Conservation (phyloP, 2,113 vertebrate genomes). For the Pteronura brasiliensis region DNA sequence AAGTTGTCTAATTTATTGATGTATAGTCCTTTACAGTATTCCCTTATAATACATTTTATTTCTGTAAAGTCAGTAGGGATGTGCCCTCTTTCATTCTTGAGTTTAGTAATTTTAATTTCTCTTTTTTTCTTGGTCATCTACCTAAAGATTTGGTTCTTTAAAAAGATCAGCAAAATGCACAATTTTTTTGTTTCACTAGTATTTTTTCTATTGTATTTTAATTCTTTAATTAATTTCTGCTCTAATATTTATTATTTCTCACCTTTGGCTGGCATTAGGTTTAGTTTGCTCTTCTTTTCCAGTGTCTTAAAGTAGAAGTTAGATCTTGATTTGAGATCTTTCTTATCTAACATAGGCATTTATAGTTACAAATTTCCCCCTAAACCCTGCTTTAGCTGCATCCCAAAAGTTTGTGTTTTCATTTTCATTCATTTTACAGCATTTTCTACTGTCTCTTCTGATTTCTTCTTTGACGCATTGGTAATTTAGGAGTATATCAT, state of each 20-base stretch:
- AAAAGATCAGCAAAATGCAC: background rate
- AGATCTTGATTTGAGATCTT: background rate
- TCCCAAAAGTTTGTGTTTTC: background rate
- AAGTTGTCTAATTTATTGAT: background rate
- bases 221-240: background rate
- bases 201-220: background rate
- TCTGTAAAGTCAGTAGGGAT: background rate
- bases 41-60: background rate
- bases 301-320: background rate
- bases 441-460: background rate
- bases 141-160: background rate
- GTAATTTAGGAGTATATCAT: background rate
- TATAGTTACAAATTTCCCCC: background rate
- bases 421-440: background rate
- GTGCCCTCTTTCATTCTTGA: background rate
- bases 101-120: background rate
- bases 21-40: background rate
- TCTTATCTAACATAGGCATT: background rate
- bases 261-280: background rate
- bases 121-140: background rate
- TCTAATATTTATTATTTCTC: background rate
- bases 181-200: background rate
- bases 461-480: background rate
- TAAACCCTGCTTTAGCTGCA: background rate
- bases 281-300: background rate